Percentiles rank a stretch among this genome's conserved stretches.
Conservation (phyloP, 2,113 vertebrate species). For the Donacobius atricapilla region DNA sequence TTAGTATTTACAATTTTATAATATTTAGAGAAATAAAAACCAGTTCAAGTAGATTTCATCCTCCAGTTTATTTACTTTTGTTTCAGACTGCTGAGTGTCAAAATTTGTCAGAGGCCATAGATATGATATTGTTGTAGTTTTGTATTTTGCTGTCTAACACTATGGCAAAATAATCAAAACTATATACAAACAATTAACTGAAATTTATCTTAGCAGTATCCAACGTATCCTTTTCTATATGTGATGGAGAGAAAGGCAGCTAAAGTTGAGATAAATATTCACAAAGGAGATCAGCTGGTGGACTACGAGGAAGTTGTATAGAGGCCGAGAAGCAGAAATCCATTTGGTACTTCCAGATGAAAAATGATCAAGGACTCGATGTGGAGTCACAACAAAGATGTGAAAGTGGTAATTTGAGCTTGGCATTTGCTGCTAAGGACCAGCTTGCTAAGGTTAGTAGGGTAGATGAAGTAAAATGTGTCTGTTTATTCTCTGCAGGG, state of each 20-base stretch:
- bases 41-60: background rate
- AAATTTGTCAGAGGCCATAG: background rate
- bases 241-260: background rate
- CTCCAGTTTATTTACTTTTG: background rate
- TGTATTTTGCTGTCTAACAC: background rate
- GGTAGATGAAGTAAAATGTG: constrained; percentile 17
- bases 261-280: background rate
- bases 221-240: background rate
- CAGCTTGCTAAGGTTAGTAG: background rate
- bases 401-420: constrained; percentile 30
- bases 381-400: background rate
- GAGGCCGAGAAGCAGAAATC: background rate
- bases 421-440: constrained; percentile 9
- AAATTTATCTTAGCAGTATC: background rate
- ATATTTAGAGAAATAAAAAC: background rate
- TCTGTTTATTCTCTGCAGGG: background rate
- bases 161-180: background rate
- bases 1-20: background rate
- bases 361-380: constrained; percentile 6
- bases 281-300: background rate
- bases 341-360: background rate
- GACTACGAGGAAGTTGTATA: background rate
- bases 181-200: background rate
- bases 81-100: background rate
- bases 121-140: background rate